A percentile compares a stretch with the other conserved stretches of the same genome.
phyloP scores from a whole-genome alignment of 1,140 invertebrate species.

The Drosophila jambulina region DNA sequence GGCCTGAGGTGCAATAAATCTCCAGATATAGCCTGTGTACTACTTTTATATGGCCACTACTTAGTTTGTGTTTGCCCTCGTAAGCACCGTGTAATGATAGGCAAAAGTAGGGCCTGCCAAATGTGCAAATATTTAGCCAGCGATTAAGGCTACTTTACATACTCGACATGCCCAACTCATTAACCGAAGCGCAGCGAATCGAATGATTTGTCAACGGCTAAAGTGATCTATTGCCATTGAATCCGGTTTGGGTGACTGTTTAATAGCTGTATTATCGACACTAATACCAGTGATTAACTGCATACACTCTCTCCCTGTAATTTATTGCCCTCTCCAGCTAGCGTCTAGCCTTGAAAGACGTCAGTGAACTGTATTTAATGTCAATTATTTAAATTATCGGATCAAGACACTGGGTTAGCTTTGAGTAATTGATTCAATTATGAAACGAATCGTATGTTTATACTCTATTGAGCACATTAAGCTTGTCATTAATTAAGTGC shows the following conservation, averaged over 20 bases:
- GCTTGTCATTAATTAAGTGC: background rate
- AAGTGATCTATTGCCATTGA: constrained; percentile 3
- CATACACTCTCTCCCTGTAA: background rate
- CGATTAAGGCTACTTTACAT: background rate
- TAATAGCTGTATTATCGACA: background rate
- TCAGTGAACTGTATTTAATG: constrained; percentile 18
- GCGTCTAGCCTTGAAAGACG: constrained; percentile 9
- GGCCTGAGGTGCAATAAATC: constrained; percentile 54
- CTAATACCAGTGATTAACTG: constrained; percentile 11
- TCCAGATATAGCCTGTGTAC: constrained; percentile 54
- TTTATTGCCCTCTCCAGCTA: background rate
- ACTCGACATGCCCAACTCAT: background rate
- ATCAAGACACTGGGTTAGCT: constrained; percentile 6
- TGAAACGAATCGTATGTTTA: constrained; percentile 10
- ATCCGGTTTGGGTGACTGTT: constrained; percentile 7
- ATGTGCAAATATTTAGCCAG: constrained; percentile 12
- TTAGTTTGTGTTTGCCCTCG: constrained; percentile 33
- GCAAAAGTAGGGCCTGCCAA: background rate
- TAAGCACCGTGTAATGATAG: constrained; percentile 17
- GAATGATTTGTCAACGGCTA: constrained; percentile 1
- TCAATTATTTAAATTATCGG: constrained; percentile 34
- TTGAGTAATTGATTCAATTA: constrained; percentile 29
- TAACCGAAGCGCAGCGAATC: background rate
- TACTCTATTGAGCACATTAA: background rate
- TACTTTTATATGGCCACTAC: constrained; percentile 39